phyloP scores from a whole-genome alignment of 2,888 invertebrate species.

The Drosophila nr. fundita region DNA sequence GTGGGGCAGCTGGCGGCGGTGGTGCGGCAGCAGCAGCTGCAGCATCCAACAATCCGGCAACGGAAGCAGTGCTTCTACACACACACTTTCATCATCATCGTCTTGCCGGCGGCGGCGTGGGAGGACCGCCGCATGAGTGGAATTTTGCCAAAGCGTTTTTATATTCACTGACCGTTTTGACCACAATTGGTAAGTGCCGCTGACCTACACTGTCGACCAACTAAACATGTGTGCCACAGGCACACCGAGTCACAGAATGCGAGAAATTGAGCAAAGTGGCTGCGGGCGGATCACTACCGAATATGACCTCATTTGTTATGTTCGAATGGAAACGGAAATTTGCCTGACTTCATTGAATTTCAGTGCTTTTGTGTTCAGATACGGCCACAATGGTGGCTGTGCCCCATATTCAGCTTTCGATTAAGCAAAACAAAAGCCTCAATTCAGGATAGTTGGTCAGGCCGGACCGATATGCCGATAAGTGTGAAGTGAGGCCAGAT shows the following conservation, averaged over 20 bases:
- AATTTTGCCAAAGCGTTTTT: slow-evolving; percentile 96
- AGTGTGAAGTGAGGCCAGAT: background rate
- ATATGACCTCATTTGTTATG: background rate
- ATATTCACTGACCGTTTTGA: slow-evolving; percentile 96
- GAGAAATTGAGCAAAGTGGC: slow-evolving; percentile 1
- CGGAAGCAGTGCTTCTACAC: slow-evolving; percentile 84
- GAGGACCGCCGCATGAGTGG: slow-evolving; percentile 88
- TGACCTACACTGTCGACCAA: slow-evolving; percentile 13
- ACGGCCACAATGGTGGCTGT: background rate
- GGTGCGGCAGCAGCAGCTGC: slow-evolving; percentile 82
- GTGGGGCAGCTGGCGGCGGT: slow-evolving; percentile 45
- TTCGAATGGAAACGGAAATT: background rate
- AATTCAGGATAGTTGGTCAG: background rate
- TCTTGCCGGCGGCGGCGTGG: slow-evolving; percentile 82
- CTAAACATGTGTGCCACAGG: slow-evolving; percentile 25
- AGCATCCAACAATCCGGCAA: slow-evolving; percentile 85
- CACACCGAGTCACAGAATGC: slow-evolving; percentile 4
- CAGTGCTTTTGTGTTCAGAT: background rate
- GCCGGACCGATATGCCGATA: background rate
- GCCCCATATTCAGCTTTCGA: background rate
- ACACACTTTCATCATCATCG: slow-evolving; percentile 84
- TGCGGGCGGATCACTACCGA: background rate
- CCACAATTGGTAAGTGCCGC: slow-evolving; percentile 92
- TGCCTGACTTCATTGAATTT: background rate
- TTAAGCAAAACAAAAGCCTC: background rate